A percentile compares a stretch with the other conserved stretches of the same genome.
Conservation (phyloP, 2,797 vertebrate genomes). For the Macropus fuliginosus region DNA sequence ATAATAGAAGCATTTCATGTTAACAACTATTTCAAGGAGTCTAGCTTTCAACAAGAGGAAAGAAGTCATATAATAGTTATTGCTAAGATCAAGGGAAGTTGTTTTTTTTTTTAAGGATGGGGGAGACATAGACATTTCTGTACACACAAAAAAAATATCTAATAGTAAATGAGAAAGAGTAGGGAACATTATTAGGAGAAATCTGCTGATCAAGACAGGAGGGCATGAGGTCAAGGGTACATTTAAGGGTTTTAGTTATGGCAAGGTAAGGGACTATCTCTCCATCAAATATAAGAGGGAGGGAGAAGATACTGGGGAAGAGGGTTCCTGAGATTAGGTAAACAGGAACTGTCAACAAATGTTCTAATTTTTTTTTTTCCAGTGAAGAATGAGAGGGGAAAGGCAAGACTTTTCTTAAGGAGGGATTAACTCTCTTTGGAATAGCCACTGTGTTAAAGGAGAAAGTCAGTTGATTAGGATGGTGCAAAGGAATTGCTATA, state of each 20-base stretch:
- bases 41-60: neutral
- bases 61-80: neutral
- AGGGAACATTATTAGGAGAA: neutral
- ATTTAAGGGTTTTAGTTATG: neutral
- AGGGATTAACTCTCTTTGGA: neutral
- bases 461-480: neutral
- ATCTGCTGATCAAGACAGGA: neutral
- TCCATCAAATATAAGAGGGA: neutral
- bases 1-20: neutral
- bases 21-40: neutral
- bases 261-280: neutral
- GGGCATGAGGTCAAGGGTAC: neutral
- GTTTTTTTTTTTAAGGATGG: neutral
- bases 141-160: neutral
- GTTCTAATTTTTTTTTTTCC: neutral
- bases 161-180: neutral
- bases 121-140: neutral
- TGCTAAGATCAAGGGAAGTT: neutral
- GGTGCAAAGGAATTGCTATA: neutral
- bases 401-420: neutral
- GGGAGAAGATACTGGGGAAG: neutral
- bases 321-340: neutral
- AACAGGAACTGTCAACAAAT: neutral
- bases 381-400: neutral
- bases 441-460: neutral